Conservation (phyloP, 2,797 vertebrate species). For the Euphonia xanthogaster region DNA sequence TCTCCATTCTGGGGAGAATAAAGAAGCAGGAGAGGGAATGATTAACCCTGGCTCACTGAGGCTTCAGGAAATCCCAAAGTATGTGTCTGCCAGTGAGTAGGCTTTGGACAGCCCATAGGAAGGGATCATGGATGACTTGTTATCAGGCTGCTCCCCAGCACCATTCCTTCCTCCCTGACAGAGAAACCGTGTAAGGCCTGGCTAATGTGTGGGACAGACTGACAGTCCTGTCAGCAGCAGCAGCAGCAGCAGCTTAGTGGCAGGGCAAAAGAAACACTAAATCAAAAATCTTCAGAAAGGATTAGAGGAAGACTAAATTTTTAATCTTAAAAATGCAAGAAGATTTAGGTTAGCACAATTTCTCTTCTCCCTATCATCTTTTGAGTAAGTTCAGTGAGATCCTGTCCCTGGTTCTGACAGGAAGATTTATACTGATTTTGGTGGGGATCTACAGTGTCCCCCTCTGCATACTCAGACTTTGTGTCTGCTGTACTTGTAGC, state of each 20-base stretch:
- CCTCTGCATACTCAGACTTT: not conserved
- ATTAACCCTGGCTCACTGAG: not conserved
- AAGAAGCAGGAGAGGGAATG: accelerated
- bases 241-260: not conserved
- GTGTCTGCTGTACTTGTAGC: not conserved
- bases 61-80: not conserved
- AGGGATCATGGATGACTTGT: not conserved
- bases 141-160: not conserved
- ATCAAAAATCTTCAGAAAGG: not conserved
- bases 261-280: not conserved
- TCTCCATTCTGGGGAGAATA: not conserved
- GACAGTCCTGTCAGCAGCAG: not conserved
- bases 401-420: not conserved
- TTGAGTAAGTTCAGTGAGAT: not conserved
- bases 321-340: not conserved
- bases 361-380: not conserved
- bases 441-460: not conserved
- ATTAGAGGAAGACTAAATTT: not conserved
- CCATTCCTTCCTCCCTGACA: not conserved
- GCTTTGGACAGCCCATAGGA: not conserved
- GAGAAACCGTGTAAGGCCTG: not conserved
- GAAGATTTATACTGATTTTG: not conserved
- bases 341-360: not conserved
- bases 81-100: not conserved
- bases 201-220: not conserved